phyloP scores from a whole-genome alignment of 2,888 invertebrate species.

The Lepeophtheirus nordmannii region DNA sequence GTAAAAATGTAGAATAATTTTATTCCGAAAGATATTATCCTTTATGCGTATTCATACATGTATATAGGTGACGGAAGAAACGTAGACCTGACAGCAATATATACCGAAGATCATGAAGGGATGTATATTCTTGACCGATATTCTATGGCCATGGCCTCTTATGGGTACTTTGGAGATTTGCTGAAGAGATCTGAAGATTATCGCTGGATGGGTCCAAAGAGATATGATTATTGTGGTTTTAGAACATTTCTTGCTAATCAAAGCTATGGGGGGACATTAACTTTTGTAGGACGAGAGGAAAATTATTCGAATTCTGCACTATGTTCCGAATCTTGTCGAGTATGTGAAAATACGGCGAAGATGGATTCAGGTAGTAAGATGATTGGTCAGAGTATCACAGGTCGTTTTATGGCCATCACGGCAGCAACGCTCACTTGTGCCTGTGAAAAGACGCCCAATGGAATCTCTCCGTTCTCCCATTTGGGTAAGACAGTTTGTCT shows the following conservation, averaged over 20 bases:
- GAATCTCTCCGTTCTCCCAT: slow-evolving; percentile 60
- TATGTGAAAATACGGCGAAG: not conserved
- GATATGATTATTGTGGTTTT: slow-evolving; percentile 60
- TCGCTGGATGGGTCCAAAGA: slow-evolving; percentile 68
- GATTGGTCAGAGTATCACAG: slow-evolving; percentile 38
- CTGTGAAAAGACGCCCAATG: slow-evolving; percentile 54
- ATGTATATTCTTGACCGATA: slow-evolving; percentile 42
- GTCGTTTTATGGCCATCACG: slow-evolving; percentile 59
- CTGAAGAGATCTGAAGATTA: slow-evolving; percentile 60
- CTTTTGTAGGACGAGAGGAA: not conserved
- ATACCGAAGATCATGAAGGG: slow-evolving; percentile 39
- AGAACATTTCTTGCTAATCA: slow-evolving; percentile 2
- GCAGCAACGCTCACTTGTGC: slow-evolving; percentile 60
- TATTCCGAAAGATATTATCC: too few relatives aligned
- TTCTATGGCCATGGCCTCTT: slow-evolving; percentile 60
- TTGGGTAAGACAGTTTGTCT: slow-evolving; percentile 38
- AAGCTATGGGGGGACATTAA: slow-evolving; percentile 7
- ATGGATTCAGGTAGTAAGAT: not conserved
- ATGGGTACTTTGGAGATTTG: slow-evolving; percentile 71
- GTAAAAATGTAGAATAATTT: slow-evolving; percentile 30
- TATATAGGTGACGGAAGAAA: slow-evolving; percentile 47
- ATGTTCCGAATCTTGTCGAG: not conserved
- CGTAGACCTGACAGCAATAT: slow-evolving; percentile 59
- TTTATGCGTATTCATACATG: not conserved
- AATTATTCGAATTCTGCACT: not conserved